These are phyloP conservation scores for Bos taurus DNA, from an alignment of 2,113 vertebrate species.

Conservation along the genomic window DNA sequence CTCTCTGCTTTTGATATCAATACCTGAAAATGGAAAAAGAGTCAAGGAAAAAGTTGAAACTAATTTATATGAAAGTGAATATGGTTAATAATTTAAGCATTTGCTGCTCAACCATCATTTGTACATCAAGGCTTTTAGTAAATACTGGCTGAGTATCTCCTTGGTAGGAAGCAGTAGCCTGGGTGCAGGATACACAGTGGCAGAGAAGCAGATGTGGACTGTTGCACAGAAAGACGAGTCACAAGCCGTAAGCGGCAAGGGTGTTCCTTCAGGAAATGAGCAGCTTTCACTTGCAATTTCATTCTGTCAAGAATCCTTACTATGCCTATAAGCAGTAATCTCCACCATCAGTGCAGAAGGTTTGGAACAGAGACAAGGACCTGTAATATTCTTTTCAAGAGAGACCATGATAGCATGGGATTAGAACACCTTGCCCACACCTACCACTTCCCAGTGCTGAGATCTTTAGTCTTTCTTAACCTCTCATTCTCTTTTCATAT, in stretches of 20 bases:
- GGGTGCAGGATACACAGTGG: accelerated
- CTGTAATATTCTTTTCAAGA: background rate
- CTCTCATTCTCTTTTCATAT: background rate
- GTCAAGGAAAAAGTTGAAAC: background rate
- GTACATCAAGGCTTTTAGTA: background rate
- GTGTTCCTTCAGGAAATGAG: background rate
- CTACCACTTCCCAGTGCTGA: background rate
- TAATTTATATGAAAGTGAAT: background rate
- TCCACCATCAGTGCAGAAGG: background rate
- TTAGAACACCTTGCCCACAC: background rate
- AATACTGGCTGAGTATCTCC: background rate
- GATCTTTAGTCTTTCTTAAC: background rate
- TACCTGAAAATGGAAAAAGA: background rate
- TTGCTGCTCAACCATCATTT: background rate
- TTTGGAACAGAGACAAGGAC: background rate
- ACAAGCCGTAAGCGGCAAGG: too few relatives aligned
- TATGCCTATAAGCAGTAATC: background rate
- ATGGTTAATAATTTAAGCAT: background rate
- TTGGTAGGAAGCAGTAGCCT: accelerated
- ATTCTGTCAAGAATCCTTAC: background rate
- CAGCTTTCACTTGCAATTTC: background rate
- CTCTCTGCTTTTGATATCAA: background rate
- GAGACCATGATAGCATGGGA: too few relatives aligned
- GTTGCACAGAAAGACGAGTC: background rate
- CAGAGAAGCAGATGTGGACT: background rate